Evolutionary conservation across 2,797 vertebrate genomes (phyloP).

Genomic region (Syndactyla subalaris): DNA sequence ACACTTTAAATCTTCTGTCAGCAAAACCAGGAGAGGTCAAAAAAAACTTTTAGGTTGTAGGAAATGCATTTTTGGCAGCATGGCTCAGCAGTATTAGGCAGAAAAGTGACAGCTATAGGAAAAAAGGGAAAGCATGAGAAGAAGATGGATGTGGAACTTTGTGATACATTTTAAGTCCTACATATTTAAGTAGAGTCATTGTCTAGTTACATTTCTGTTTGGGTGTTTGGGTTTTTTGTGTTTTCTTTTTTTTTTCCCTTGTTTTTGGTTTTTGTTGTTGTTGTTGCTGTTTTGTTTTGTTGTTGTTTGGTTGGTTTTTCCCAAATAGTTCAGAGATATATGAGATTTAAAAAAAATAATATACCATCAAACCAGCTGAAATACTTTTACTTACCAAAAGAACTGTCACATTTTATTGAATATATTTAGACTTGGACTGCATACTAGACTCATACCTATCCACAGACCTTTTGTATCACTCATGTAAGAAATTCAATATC

Average conservation of each 20-base stretch:
- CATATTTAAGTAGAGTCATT: not conserved
- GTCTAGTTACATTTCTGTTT: not conserved
- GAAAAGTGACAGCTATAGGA: not conserved
- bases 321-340: not conserved
- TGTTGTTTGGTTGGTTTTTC: accelerated
- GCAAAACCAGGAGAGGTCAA: not conserved
- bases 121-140: not conserved
- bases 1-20: not conserved
- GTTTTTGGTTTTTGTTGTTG: too few relatives aligned
- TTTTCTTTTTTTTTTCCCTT: too few relatives aligned
- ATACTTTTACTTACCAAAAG: not conserved
- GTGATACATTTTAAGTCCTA: not conserved
- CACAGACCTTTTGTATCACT: not conserved
- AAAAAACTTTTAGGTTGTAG: not conserved
- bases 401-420: not conserved
- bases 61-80: not conserved
- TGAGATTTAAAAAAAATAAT: not conserved
- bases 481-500: not conserved
- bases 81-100: not conserved
- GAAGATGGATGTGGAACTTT: not conserved
- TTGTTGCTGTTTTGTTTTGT: too few relatives aligned
- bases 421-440: not conserved
- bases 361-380: not conserved
- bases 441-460: not conserved
- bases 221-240: too few relatives aligned